Conservation (phyloP, 2,797 vertebrate species). For the Myotis planiceps region DNA sequence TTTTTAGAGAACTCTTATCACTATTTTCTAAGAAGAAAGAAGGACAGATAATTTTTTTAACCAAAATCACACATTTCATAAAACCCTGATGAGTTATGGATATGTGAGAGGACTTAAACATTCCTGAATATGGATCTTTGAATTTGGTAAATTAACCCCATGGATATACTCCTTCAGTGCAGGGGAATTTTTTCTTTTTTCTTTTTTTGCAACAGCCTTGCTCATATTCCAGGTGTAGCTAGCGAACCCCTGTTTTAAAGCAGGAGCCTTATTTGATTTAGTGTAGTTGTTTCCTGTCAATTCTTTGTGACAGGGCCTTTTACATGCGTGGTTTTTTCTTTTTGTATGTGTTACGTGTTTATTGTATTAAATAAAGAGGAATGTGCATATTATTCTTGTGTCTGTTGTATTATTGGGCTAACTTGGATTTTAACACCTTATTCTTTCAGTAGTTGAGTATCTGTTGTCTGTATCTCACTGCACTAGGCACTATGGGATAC, state of each 20-base stretch:
- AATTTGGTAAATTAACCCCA: constrained; percentile 11
- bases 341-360: constrained; percentile 86
- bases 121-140: constrained; percentile 52
- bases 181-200: constrained; percentile 11
- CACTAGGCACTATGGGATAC: not conserved
- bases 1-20: constrained; percentile 41
- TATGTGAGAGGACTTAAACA: constrained; percentile 37
- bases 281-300: constrained; percentile 84
- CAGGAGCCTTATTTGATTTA: constrained; percentile 85
- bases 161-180: constrained; percentile 65
- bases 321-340: constrained; percentile 85
- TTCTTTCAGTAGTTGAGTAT: not conserved
- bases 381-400: constrained; percentile 84
- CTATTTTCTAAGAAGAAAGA: constrained; percentile 38
- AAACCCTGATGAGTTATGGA: constrained; percentile 25
- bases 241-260: constrained; percentile 84
- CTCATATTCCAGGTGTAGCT: constrained; percentile 81
- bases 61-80: constrained; percentile 13
- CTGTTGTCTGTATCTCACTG: not conserved
- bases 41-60: constrained; percentile 31
- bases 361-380: constrained; percentile 90
- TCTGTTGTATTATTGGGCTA: constrained; percentile 65
- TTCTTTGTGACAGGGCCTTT: constrained; percentile 80
- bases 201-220: constrained; percentile 79
- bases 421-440: not conserved